Conservation (phyloP, 2,888 invertebrate genomes). For the Troilus luridus region DNA sequence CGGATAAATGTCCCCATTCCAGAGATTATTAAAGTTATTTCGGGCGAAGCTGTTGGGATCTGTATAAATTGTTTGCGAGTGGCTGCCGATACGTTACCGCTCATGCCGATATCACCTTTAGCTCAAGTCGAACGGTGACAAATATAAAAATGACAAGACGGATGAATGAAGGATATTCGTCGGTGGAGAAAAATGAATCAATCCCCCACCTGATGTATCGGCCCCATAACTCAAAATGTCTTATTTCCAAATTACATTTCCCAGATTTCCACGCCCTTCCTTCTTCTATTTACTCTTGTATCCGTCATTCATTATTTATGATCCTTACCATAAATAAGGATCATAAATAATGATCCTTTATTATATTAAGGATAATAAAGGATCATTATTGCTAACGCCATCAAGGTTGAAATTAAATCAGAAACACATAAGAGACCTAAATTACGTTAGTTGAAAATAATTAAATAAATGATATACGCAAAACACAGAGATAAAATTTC, state of each 20-base stretch:
- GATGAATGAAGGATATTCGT: neutral
- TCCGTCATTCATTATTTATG: conserved; percentile 17
- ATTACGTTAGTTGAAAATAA: no score
- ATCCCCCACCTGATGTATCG: conserved; percentile 45
- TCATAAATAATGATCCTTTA: no score
- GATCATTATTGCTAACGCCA: neutral
- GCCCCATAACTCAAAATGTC: conserved; percentile 41
- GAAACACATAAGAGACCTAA: no score
- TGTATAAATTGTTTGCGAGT: conserved; percentile 6
- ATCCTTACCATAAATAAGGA: no score
- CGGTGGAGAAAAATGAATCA: conserved; percentile 29
- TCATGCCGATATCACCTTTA: neutral
- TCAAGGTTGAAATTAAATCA: no score
- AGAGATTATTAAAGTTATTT: conserved; percentile 21
- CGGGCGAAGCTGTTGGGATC: conserved; percentile 22
- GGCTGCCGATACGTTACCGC: neutral
- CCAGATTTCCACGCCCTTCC: neutral
- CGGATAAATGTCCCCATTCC: neutral
- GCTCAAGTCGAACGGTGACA: neutral
- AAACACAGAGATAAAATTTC: no score
- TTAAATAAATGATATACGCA: no score
- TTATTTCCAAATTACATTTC: conserved; percentile 40
- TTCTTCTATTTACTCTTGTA: conserved; percentile 1
- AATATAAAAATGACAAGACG: conserved; percentile 33
- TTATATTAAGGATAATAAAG: no score